Evolutionary conservation across 2,113 vertebrate species (phyloP).

Genomic region (Chionis minor): DNA sequence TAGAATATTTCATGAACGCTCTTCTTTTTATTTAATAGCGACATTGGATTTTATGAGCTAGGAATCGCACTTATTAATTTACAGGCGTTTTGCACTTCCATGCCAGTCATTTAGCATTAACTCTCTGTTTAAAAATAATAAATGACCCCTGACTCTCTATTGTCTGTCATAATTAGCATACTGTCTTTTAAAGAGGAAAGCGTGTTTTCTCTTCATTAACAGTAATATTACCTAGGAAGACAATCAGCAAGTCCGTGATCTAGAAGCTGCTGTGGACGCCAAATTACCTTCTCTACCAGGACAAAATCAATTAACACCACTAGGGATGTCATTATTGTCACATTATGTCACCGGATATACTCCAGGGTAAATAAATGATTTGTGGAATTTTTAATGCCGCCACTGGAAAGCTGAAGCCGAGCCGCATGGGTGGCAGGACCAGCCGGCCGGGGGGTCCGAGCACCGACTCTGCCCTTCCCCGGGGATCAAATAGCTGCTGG

Average conservation of each 20-base stretch:
- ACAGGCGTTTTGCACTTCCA: conserved; percentile 63
- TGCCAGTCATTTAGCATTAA: conserved; percentile 64
- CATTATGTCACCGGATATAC: conserved; percentile 84
- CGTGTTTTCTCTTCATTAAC: conserved; percentile 85
- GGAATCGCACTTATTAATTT: conserved; percentile 73
- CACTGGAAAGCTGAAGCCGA: background rate
- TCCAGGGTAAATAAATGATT: conserved; percentile 84
- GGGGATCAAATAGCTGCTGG: background rate
- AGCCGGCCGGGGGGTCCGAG: background rate
- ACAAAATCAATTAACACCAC: conserved; percentile 89
- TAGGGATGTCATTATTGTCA: conserved; percentile 86
- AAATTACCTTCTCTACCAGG: conserved; percentile 81
- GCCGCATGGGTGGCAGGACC: background rate
- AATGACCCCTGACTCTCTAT: conserved; percentile 72
- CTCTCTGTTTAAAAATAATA: conserved; percentile 75
- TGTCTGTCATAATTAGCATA: conserved; percentile 77
- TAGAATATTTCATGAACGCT: conserved; percentile 66
- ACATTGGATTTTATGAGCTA: conserved; percentile 69
- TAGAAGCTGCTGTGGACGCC: conserved; percentile 73
- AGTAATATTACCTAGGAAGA: conserved; percentile 79
- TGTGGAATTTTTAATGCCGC: conserved; percentile 75
- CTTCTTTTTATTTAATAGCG: conserved; percentile 46
- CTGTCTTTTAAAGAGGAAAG: conserved; percentile 77
- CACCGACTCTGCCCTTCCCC: background rate
- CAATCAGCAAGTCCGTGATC: conserved; percentile 76